phyloP scores from a whole-genome alignment of 1,140 invertebrate species.

The Drosophila truncata region DNA sequence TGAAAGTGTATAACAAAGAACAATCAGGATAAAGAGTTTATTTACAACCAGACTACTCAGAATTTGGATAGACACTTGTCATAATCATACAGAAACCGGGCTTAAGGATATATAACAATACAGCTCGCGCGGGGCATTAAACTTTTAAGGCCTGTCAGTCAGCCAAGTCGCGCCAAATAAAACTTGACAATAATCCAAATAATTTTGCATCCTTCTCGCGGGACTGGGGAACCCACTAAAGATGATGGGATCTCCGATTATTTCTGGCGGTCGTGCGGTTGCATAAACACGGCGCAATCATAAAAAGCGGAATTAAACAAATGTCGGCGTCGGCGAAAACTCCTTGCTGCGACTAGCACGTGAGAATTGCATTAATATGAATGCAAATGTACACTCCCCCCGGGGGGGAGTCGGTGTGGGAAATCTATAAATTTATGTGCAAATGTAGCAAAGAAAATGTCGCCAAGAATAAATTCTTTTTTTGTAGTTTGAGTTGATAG shows the following conservation, averaged over 20 bases:
- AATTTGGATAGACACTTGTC: conserved; percentile 35
- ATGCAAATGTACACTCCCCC: conserved; percentile 62
- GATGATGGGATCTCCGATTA: conserved; percentile 74
- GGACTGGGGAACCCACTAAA: conserved; percentile 56
- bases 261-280: conserved; percentile 63
- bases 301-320: conserved; percentile 81
- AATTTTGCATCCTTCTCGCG: conserved; percentile 41
- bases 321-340: conserved; percentile 50
- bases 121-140: conserved; percentile 34
- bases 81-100: conserved; percentile 6
- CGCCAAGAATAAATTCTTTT: conserved; percentile 54
- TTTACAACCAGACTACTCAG: conserved; percentile 7
- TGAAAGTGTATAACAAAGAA: conserved; percentile 15
- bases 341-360: conserved; percentile 62
- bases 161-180: conserved; percentile 57
- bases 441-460: conserved; percentile 72
- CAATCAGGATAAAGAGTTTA: conserved; percentile 12
- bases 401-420: background rate
- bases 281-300: conserved; percentile 78
- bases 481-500: conserved; percentile 72
- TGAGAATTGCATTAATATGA: conserved; percentile 84
- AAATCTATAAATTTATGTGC: conserved; percentile 82
- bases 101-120: conserved; percentile 26
- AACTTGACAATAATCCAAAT: conserved; percentile 74
- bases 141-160: conserved; percentile 70